Percentiles rank a stretch among this genome's conserved stretches.
These are phyloP conservation scores for Anorthoa munda DNA, from an alignment of 2,888 invertebrate genomes.

Conservation along the genomic window DNA sequence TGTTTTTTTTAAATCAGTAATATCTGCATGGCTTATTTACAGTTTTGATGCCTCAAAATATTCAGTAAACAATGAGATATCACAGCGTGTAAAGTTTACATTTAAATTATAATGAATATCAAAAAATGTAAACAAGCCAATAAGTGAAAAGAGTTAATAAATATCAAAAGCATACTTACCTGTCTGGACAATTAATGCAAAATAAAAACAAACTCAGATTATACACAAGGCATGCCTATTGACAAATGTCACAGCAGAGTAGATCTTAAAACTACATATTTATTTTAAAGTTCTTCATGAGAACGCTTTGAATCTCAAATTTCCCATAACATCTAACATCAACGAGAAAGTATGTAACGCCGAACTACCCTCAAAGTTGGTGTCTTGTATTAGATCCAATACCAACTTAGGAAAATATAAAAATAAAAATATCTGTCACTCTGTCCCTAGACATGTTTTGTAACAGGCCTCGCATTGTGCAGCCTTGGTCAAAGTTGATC, in stretches of 20 bases:
- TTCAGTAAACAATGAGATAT: neutral
- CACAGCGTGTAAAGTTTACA: slow-evolving; percentile 8
- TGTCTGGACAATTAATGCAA: slow-evolving; percentile 35
- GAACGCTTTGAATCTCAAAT: neutral
- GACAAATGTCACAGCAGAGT: neutral
- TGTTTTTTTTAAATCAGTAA: neutral
- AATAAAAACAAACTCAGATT: slow-evolving; percentile 24
- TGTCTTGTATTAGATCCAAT: too few relatives aligned
- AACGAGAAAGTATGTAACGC: too few relatives aligned
- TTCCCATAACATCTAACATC: too few relatives aligned
- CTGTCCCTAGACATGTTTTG: too few relatives aligned
- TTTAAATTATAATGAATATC: neutral
- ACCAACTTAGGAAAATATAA: too few relatives aligned
- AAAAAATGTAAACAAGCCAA: slow-evolving; percentile 31
- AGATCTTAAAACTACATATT: neutral
- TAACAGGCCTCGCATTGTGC: too few relatives aligned
- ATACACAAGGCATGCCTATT: slow-evolving; percentile 52
- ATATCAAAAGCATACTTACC: slow-evolving; percentile 57
- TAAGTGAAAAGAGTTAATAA: slow-evolving; percentile 4
- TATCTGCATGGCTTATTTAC: slow-evolving; percentile 4
- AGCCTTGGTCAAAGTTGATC: too few relatives aligned
- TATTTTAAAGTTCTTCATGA: neutral
- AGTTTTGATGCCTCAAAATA: neutral
- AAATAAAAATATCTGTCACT: too few relatives aligned
- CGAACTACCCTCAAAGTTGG: too few relatives aligned